Evolutionary conservation across 2,797 vertebrate genomes (phyloP).

Genomic region (Sebastes hubbsi): DNA sequence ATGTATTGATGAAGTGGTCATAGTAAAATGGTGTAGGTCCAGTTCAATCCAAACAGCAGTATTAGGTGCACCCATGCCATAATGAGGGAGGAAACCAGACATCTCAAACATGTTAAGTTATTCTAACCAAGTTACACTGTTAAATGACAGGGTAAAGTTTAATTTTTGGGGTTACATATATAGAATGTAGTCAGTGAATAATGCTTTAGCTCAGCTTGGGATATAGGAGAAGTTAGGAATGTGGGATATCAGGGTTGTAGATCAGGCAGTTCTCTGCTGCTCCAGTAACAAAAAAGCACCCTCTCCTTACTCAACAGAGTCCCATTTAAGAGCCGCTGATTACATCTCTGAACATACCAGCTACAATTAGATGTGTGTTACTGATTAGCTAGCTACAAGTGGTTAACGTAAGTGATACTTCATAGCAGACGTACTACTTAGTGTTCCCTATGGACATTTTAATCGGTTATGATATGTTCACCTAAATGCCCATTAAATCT

Average conservation of each 20-base stretch:
- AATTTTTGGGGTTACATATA: background rate
- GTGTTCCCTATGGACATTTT: slow-evolving; percentile 15
- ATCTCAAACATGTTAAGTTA: background rate
- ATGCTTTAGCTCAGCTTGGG: slow-evolving; percentile 51
- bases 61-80: too few species aligned
- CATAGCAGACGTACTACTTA: slow-evolving; percentile 31
- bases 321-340: slow-evolving; percentile 71
- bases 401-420: slow-evolving; percentile 65
- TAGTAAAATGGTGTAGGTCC: background rate
- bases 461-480: slow-evolving; percentile 35
- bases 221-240: slow-evolving; percentile 74
- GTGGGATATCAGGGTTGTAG: slow-evolving; percentile 71
- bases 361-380: slow-evolving; percentile 80
- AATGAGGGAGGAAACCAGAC: background rate
- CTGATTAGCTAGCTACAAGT: slow-evolving; percentile 69
- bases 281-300: slow-evolving; percentile 42
- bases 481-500: slow-evolving; percentile 17
- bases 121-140: background rate
- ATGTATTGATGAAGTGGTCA: background rate
- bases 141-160: too few species aligned
- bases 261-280: slow-evolving; percentile 60
- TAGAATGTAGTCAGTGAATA: slow-evolving; percentile 41
- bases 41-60: too few species aligned
- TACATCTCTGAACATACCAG: slow-evolving; percentile 77
- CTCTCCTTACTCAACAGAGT: slow-evolving; percentile 66